Conservation (phyloP, 1,140 invertebrate species). For the Eulimnadia texana region DNA sequence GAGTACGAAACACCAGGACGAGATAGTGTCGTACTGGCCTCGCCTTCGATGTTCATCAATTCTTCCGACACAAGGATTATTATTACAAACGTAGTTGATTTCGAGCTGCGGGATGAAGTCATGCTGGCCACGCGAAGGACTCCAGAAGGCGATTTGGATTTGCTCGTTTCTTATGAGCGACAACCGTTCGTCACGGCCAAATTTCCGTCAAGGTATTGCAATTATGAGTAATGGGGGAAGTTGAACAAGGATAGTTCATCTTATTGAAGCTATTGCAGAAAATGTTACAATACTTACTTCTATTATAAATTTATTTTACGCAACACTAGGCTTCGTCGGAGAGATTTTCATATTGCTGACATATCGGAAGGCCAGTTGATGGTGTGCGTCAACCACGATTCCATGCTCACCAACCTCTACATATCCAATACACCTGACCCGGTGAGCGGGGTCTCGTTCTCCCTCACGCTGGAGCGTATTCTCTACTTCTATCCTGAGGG, state of each 20-base stretch:
- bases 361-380: constrained; percentile 60
- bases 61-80: constrained; percentile 33
- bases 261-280: too few relatives aligned
- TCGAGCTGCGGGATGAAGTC: constrained; percentile 65
- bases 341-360: constrained; percentile 68
- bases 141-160: constrained; percentile 44
- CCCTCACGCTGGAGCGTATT: constrained; percentile 62
- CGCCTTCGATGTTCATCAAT: constrained; percentile 27
- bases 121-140: constrained; percentile 60
- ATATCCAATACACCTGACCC: constrained; percentile 23
- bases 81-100: constrained; percentile 56
- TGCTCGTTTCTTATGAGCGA: constrained; percentile 61
- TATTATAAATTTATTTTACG: too few relatives aligned
- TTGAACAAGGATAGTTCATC: too few relatives aligned
- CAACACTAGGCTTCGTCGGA: constrained; percentile 35
- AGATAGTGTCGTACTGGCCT: constrained; percentile 42
- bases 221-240: too few relatives aligned
- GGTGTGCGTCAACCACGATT: constrained; percentile 64
- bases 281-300: too few relatives aligned
- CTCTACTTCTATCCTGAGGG: constrained; percentile 67
- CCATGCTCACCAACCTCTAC: constrained; percentile 59
- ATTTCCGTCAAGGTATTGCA: constrained; percentile 47
- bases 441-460: constrained; percentile 38
- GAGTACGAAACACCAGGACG: constrained; percentile 44
- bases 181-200: constrained; percentile 50